Conservation (phyloP, 2,113 vertebrate genomes). For the Myotis lucifugus region DNA sequence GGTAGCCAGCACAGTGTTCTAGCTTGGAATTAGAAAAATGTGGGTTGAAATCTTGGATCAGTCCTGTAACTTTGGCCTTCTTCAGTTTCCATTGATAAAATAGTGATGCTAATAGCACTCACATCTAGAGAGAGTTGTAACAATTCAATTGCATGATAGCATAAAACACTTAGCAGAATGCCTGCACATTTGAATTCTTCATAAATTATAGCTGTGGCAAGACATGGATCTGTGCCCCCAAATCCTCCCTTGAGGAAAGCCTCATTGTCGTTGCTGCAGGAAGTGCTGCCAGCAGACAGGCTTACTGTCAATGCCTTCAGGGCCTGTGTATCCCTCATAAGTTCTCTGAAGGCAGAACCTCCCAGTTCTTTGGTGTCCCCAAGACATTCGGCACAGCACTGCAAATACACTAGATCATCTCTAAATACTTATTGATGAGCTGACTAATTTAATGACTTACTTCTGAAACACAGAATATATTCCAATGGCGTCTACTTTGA, state of each 20-base stretch:
- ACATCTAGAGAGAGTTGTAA: not conserved
- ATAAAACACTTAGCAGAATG: not conserved
- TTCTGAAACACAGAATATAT: not conserved
- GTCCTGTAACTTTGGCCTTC: not conserved
- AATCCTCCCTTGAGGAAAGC: not conserved
- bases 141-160: not conserved
- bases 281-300: not conserved
- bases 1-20: not conserved
- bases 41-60: slow-evolving; percentile 4
- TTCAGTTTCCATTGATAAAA: slow-evolving; percentile 27
- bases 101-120: not conserved
- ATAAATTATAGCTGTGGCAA: not conserved
- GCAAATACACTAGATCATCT: not conserved
- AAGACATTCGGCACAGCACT: not conserved
- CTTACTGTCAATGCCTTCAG: not conserved
- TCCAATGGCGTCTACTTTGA: not conserved
- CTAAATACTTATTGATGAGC: not conserved
- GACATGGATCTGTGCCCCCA: not conserved
- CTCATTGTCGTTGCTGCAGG: not conserved
- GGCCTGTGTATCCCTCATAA: not conserved
- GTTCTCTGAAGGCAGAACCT: slow-evolving; percentile 18
- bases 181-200: not conserved
- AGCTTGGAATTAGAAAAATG: not conserved
- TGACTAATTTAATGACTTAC: not conserved
- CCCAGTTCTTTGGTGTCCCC: not conserved